These are phyloP conservation scores for Etheostoma perlongum DNA, from an alignment of 2,797 vertebrate species.

Conservation along the genomic window DNA sequence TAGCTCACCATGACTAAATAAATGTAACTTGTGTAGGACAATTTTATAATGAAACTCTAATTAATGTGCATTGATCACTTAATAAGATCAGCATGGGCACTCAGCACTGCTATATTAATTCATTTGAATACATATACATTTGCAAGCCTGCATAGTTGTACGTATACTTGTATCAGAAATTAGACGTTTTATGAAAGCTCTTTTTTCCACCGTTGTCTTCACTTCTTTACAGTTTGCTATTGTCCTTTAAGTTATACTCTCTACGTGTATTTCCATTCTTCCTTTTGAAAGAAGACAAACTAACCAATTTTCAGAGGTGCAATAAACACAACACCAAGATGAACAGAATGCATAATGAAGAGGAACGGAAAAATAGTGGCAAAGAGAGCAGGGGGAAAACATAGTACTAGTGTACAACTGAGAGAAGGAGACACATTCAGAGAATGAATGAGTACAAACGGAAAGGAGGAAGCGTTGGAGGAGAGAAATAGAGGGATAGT, in stretches of 20 bases:
- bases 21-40: no score
- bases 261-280: background rate
- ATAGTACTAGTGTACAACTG: slow-evolving; percentile 14
- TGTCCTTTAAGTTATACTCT: background rate
- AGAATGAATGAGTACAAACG: slow-evolving; percentile 61
- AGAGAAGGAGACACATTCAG: slow-evolving; percentile 23
- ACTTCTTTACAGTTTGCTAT: background rate
- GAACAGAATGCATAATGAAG: background rate
- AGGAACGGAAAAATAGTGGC: slow-evolving; percentile 11
- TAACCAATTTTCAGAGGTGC: background rate
- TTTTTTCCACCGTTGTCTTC: background rate
- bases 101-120: no score
- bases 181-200: background rate
- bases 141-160: background rate
- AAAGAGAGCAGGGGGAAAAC: slow-evolving; percentile 16
- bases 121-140: no score
- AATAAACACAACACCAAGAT: background rate
- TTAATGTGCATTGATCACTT: no score
- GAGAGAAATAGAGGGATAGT: slow-evolving; percentile 71
- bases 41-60: no score
- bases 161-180: background rate
- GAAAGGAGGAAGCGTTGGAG: slow-evolving; percentile 46
- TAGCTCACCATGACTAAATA: no score
- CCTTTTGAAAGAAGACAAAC: background rate
- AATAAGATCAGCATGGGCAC: no score